phyloP scores from a whole-genome alignment of 2,888 invertebrate genomes.

The Ischnus inquisitorius region DNA sequence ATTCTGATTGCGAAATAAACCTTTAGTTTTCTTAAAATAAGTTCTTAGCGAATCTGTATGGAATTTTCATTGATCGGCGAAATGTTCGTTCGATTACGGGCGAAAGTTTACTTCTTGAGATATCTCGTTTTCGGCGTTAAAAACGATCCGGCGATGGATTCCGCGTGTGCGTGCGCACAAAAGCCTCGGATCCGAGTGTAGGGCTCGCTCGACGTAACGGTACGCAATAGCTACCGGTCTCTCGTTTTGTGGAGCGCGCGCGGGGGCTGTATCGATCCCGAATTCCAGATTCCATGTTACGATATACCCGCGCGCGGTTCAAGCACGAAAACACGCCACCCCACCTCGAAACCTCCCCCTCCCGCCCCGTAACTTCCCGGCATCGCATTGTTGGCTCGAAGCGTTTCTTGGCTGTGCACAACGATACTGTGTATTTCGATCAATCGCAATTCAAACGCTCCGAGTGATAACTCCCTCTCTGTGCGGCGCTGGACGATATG shows the following conservation, averaged over 20 bases:
- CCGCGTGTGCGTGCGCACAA: background rate
- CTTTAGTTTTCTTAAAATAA: background rate
- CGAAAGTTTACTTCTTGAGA: too few species aligned
- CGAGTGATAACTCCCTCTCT: background rate
- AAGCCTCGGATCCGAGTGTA: background rate
- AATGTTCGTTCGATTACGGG: too few species aligned
- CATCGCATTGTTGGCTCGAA: background rate
- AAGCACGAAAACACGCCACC: background rate
- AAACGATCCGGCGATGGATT: background rate
- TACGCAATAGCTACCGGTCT: slow-evolving; percentile 28
- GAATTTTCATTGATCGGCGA: too few species aligned
- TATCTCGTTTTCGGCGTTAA: background rate
- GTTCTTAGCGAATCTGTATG: too few species aligned
- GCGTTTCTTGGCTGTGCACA: background rate
- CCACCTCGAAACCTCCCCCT: slow-evolving; percentile 13
- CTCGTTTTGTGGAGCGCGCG: slow-evolving; percentile 67
- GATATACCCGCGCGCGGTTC: slow-evolving; percentile 19
- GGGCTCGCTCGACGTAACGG: background rate
- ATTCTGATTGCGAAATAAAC: background rate
- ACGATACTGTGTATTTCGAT: background rate
- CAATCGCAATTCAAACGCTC: background rate
- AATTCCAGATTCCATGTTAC: slow-evolving; percentile 74
- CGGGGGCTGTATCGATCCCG: slow-evolving; percentile 78
- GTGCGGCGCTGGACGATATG: background rate
- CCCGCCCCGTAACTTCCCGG: background rate